These are phyloP conservation scores for Eufriesea mexicana DNA, from an alignment of 1,140 invertebrate genomes.

Conservation along the genomic window DNA sequence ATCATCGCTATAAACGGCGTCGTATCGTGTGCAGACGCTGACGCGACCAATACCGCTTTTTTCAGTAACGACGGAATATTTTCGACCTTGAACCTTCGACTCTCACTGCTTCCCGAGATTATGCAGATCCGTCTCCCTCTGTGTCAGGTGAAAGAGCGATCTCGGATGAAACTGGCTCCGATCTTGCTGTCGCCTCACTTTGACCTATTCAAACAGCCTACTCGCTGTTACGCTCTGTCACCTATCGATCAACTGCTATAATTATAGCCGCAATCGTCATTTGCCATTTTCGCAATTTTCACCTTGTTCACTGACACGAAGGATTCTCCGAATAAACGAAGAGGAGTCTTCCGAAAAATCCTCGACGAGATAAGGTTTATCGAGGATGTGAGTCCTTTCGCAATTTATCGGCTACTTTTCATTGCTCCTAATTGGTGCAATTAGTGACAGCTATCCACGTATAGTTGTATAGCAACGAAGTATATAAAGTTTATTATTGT, in stretches of 20 bases:
- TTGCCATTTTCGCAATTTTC: constrained; percentile 4
- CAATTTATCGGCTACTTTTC: constrained; percentile 23
- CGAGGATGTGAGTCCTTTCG: background rate
- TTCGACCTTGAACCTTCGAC: constrained; percentile 20
- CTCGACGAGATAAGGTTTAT: background rate
- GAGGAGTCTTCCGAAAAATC: background rate
- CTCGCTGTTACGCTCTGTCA: background rate
- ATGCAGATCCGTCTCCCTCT: background rate
- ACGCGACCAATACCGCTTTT: constrained; percentile 8
- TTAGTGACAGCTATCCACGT: too few relatives aligned
- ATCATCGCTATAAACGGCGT: constrained; percentile 48
- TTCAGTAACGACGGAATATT: constrained; percentile 34
- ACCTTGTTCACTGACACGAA: background rate
- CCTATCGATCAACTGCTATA: constrained; percentile 12
- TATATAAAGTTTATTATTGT: too few relatives aligned
- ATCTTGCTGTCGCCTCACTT: background rate
- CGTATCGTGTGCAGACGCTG: constrained; percentile 31
- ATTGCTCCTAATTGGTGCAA: too few relatives aligned
- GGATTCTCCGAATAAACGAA: background rate
- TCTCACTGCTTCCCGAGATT: background rate
- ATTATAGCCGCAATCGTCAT: background rate
- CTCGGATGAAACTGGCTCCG: background rate
- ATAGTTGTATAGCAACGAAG: too few relatives aligned
- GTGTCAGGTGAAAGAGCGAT: background rate
- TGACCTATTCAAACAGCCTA: background rate